Conservation (phyloP, 2,888 invertebrate genomes). For the Chironomus riparius region DNA sequence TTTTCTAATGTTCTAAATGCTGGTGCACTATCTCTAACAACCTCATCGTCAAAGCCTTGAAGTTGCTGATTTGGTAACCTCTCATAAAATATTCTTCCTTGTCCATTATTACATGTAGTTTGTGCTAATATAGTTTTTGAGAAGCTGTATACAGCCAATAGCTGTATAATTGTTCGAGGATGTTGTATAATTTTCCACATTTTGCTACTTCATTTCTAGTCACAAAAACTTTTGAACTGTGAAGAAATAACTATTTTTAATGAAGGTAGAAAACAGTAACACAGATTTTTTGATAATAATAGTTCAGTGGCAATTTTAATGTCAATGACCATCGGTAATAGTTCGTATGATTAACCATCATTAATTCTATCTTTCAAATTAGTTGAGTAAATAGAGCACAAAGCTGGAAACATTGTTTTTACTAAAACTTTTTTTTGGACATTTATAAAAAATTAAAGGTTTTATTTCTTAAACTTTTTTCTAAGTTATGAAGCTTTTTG, state of each 20-base stretch:
- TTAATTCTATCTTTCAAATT: too few species aligned
- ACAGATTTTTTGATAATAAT: too few species aligned
- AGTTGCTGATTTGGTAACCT: constrained; percentile 80
- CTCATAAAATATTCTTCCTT: constrained; percentile 81
- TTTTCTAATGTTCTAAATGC: constrained; percentile 82
- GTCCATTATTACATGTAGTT: constrained; percentile 84
- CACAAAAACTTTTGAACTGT: background rate
- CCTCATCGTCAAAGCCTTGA: constrained; percentile 82
- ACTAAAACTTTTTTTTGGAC: too few species aligned
- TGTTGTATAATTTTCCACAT: constrained; percentile 22
- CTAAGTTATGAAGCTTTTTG: too few species aligned
- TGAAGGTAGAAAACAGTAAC: too few species aligned
- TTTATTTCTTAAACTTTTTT: too few species aligned
- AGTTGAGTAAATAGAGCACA: too few species aligned
- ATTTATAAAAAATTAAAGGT: too few species aligned
- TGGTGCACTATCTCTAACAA: constrained; percentile 72
- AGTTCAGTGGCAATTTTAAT: too few species aligned
- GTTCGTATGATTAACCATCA: too few species aligned
- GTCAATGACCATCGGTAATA: too few species aligned
- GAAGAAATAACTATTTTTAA: background rate
- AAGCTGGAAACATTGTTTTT: too few species aligned
- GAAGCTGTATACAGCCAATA: background rate
- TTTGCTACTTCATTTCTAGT: background rate
- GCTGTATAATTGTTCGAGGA: background rate
- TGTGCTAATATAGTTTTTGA: constrained; percentile 44